Base-by-base conservation (phyloP, 2,797 vertebrate species). In the Halcyon leucocephala region DNA sequence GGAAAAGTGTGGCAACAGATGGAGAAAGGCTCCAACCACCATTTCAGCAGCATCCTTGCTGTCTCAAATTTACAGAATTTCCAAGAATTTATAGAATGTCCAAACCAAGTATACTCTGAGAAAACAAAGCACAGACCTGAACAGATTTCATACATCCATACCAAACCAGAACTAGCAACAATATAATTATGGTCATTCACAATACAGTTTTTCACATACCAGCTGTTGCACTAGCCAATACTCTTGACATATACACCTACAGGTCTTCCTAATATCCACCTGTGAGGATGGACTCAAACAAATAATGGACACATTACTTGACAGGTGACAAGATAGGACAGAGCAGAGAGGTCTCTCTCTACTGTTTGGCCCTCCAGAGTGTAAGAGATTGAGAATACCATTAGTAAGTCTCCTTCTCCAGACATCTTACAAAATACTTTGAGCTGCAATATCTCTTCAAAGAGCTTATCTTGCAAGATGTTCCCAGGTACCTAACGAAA, bases 1-100 rank as follows among this genome's bases (percentile, higher is more conserved):
- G 35, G 7, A 42, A 35, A 87, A 77, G 10, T 2, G 5, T 20
- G 3, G 13, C 28, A 70, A 24, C 1, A 1, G 1, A 5, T 0
- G 29, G 5, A 51, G 8, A 44, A 90, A 39, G 25, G 6, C n/a
- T 55, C 46, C 31, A 48, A 31, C 11, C 29, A 54, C 35, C 3
- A 29, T 24, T 52, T 44, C 67, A 60, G 35, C 35, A 49, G 71
- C 51, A 60, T 26, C 1, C 1, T 1, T 58, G 39, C 46, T 3
- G 3, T 25, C 39, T 64, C 46, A 22, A 57, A 42, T 42, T 42
- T 42, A 42, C 8, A 42, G 42, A 42, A 16, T 42, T 42, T 42
- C 42, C 42, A 18, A 42, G 42, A 42, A 42, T 42, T 42, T 42
- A 42, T 42, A 42, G 42, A 41, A 41, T 16, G 21, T 33, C 41